These are phyloP conservation scores for Oryctolagus cuniculus DNA, from an alignment of 2,113 vertebrate species.

Conservation along the genomic window DNA sequence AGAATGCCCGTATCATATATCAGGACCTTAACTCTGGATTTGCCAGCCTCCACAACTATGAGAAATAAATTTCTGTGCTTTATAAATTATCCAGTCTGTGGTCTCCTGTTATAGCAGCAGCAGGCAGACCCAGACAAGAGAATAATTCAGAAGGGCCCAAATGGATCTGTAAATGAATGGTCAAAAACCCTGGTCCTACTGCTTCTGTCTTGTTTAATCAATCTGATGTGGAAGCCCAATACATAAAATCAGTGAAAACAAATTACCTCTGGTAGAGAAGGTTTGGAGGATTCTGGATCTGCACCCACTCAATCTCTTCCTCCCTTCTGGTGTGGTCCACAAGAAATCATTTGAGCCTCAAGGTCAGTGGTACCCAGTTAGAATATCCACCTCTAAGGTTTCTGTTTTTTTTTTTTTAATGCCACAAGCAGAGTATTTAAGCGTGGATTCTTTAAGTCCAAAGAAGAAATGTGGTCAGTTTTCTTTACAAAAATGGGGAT, in stretches of 20 bases:
- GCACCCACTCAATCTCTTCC: rapidly evolving
- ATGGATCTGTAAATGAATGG: background rate
- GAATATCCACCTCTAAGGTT: background rate
- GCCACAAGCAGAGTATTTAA: background rate
- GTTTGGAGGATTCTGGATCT: background rate
- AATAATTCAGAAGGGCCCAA: no score
- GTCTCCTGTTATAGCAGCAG: no score
- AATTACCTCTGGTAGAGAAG: background rate
- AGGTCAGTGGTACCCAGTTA: background rate
- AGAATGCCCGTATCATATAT: background rate
- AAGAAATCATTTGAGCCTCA: background rate
- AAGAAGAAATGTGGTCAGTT: background rate
- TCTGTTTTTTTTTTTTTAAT: background rate
- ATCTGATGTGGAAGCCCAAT: background rate
- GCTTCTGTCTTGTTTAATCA: background rate
- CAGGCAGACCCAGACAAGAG: no score
- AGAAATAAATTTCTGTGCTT: no score
- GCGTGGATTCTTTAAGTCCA: background rate
- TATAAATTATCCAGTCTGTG: no score
- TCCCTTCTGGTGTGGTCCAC: background rate
- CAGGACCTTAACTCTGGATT: background rate
- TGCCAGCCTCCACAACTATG: background rate
- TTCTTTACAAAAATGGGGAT: background rate
- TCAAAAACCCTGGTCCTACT: background rate
- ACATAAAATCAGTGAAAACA: background rate